These are phyloP conservation scores for Elmis aenea DNA, from an alignment of 2,888 invertebrate species.

Conservation along the genomic window DNA sequence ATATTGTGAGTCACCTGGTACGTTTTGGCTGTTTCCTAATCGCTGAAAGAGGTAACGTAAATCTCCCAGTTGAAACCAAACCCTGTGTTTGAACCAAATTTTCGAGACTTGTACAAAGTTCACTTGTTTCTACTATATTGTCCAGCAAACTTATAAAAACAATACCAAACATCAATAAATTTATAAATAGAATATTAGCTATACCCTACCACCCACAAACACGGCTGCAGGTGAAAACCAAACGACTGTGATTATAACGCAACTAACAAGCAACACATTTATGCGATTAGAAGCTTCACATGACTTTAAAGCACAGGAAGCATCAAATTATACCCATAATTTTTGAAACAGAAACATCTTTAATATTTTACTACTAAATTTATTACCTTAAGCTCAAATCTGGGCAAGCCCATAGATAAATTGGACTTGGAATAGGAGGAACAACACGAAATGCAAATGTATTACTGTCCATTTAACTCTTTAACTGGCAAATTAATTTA, in stretches of 20 bases:
- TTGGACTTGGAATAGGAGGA: constrained; percentile 82
- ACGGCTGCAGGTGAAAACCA: constrained; percentile 11
- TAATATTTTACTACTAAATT: constrained; percentile 7
- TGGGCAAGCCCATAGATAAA: constrained; percentile 88
- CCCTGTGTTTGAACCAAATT: constrained; percentile 56
- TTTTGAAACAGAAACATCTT: too few relatives aligned
- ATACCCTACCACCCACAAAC: constrained; percentile 11
- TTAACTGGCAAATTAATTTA: too few relatives aligned
- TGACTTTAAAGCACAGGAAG: too few relatives aligned
- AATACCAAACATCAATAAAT: constrained; percentile 7
- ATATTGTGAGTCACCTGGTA: constrained; percentile 71
- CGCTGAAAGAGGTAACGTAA: constrained; percentile 71
- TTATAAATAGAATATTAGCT: constrained; percentile 3
- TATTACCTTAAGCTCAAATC: constrained; percentile 82
- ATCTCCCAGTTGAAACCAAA: constrained; percentile 60
- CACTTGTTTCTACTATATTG: constrained; percentile 30
- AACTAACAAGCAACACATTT: too few relatives aligned
- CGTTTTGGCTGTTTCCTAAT: constrained; percentile 78
- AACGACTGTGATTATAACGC: too few relatives aligned
- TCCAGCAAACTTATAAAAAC: constrained; percentile 31
- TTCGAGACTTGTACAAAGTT: constrained; percentile 52
- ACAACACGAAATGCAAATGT: constrained; percentile 95
- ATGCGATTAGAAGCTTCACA: too few relatives aligned
- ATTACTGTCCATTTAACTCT: too few relatives aligned
- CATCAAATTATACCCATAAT: too few relatives aligned